phyloP scores from a whole-genome alignment of 2,888 invertebrate genomes.

The Synanthedon tipuliformis region DNA sequence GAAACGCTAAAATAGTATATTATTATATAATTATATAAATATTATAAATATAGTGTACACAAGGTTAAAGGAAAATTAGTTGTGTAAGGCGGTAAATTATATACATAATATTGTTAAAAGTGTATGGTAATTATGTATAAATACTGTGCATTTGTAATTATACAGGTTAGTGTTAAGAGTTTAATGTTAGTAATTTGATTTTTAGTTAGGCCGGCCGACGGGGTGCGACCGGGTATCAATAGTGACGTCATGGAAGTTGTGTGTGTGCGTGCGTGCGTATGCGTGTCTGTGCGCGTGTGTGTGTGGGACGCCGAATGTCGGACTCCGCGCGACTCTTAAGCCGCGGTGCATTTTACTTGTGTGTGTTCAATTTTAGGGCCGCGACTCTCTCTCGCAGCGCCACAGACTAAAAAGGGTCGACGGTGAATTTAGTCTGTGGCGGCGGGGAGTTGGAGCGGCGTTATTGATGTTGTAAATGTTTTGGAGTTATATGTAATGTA shows the following conservation, averaged over 20 bases:
- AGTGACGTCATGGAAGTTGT: constrained; percentile 7
- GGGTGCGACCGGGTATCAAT: constrained; percentile 26
- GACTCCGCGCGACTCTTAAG: constrained; percentile 6
- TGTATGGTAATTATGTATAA: constrained; percentile 56
- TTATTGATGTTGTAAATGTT: constrained; percentile 44
- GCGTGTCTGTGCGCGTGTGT: constrained; percentile 5
- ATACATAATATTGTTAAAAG: constrained; percentile 52
- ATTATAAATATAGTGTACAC: neutral
- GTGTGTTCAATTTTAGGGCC: constrained; percentile 9
- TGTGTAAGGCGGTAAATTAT: constrained; percentile 22
- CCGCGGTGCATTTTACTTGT: constrained; percentile 7
- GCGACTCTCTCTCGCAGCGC: constrained; percentile 1
- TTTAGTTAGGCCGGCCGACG: constrained; percentile 34
- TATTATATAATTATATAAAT: neutral
- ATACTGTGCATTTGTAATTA: constrained; percentile 66
- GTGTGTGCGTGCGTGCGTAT: constrained; percentile 7
- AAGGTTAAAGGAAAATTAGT: neutral
- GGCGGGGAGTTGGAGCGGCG: constrained; percentile 9
- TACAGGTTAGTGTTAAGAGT: constrained; percentile 53
- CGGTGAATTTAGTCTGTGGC: constrained; percentile 1
- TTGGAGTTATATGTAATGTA: constrained; percentile 38
- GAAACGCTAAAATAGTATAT: neutral
- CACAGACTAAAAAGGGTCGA: too few species aligned
- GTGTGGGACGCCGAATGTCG: constrained; percentile 7
- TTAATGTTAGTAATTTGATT: constrained; percentile 54